Conservation (phyloP, 2,888 invertebrate species). For the Apotomis capreana region DNA sequence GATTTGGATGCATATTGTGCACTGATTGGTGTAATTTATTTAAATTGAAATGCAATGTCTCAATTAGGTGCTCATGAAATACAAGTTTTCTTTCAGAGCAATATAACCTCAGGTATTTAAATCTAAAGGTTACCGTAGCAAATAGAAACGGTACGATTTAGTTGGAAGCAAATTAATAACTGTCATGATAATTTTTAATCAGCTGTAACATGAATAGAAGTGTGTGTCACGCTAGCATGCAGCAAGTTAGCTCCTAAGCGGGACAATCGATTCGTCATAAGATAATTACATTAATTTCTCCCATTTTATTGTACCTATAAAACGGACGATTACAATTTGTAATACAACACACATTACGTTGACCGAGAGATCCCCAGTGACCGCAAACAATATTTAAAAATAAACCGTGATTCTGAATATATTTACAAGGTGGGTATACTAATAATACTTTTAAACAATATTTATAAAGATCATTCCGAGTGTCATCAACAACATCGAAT, state of each 20-base stretch:
- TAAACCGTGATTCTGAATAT: conserved; percentile 70
- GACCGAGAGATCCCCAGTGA: conserved; percentile 41
- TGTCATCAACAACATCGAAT: conserved; percentile 64
- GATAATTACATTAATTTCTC: conserved; percentile 20
- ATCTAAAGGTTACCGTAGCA: not conserved
- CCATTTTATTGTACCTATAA: conserved; percentile 18
- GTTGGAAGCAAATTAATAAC: not conserved
- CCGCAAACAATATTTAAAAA: conserved; percentile 56
- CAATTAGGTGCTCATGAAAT: not conserved
- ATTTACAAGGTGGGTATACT: conserved; percentile 78
- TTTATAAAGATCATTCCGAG: conserved; percentile 73
- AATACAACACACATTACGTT: conserved; percentile 28
- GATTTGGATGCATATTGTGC: not conserved
- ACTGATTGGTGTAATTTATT: no score
- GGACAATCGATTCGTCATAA: conserved; percentile 18
- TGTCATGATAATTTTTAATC: not conserved
- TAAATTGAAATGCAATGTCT: no score
- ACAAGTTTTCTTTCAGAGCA: not conserved
- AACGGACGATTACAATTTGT: conserved; percentile 25
- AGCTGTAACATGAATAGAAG: not conserved
- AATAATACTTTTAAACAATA: conserved; percentile 83
- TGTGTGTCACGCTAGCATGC: not conserved
- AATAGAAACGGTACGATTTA: not conserved
- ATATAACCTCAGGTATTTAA: not conserved
- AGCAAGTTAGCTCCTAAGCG: not conserved